These are phyloP conservation scores for Bombycilla garrulus DNA, from an alignment of 2,113 vertebrate species.

Conservation along the genomic window DNA sequence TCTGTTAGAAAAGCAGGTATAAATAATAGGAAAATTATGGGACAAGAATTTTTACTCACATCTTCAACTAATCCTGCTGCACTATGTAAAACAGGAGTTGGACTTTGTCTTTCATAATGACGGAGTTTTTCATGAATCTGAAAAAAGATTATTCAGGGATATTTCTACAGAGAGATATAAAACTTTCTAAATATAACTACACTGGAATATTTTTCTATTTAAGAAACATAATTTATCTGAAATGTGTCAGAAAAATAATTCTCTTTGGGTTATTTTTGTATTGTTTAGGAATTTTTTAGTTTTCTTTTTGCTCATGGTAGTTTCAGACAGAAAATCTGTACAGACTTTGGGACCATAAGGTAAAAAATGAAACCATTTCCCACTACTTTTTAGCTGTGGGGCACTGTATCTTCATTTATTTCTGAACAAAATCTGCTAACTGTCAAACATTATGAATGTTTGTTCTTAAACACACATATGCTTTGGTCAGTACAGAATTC, in stretches of 20 bases:
- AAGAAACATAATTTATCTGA: background rate
- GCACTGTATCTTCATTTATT: background rate
- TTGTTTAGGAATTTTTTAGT: background rate
- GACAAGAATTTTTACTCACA: conserved; percentile 74
- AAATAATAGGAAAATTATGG: background rate
- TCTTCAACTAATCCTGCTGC: conserved; percentile 89
- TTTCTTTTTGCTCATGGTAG: background rate
- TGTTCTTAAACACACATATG: background rate
- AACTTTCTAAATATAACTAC: background rate
- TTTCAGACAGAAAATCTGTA: background rate
- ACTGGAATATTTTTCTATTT: background rate
- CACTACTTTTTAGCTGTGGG: background rate
- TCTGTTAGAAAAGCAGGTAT: background rate
- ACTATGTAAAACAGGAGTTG: conserved; percentile 87
- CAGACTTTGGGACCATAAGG: background rate
- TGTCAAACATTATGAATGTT: background rate
- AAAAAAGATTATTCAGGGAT: conserved; percentile 37
- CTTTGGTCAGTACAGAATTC: background rate
- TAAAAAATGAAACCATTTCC: background rate
- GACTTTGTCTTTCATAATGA: conserved; percentile 87
- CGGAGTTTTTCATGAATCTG: conserved; percentile 94
- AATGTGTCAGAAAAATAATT: background rate
- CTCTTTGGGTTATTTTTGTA: background rate
- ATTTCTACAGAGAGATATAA: background rate
- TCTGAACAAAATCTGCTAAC: background rate